These are phyloP conservation scores for Uromys caudimaculatus DNA, from an alignment of 2,797 vertebrate genomes.

Conservation along the genomic window DNA sequence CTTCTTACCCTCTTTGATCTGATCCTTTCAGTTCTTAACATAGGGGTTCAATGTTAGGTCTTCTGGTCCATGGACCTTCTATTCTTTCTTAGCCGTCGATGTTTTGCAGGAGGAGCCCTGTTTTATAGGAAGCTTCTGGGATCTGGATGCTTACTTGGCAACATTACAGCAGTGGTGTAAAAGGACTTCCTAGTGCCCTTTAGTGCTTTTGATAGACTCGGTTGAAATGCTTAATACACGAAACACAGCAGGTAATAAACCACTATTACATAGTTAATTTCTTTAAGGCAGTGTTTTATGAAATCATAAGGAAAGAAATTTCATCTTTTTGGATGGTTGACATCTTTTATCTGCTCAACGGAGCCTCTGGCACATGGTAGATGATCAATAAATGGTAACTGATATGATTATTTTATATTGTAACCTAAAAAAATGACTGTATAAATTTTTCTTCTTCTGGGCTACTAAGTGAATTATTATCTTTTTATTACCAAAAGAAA, in stretches of 20 bases:
- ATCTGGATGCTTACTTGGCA: conserved; percentile 32
- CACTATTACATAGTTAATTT: conserved; percentile 40
- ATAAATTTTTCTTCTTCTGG: neutral
- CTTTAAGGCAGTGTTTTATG: conserved; percentile 35
- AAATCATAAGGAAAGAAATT: conserved; percentile 23
- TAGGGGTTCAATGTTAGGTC: neutral
- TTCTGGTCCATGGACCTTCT: neutral
- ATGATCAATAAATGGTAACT: neutral
- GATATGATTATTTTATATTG: conserved; percentile 23
- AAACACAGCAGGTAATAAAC: conserved; percentile 8
- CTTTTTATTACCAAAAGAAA: conserved; percentile 36
- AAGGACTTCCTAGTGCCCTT: neutral
- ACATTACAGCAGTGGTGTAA: conserved; percentile 3
- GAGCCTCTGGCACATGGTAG: neutral
- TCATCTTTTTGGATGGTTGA: neutral
- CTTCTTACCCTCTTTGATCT: neutral
- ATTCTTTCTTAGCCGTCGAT: neutral
- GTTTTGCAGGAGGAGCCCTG: conserved; percentile 45
- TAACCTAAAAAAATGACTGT: conserved; percentile 22
- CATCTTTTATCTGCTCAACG: neutral
- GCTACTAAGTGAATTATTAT: neutral
- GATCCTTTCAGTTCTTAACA: neutral
- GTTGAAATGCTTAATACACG: conserved; percentile 46
- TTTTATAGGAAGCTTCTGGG: conserved; percentile 2
- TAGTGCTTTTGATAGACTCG: conserved; percentile 54